These are phyloP conservation scores for Drosophila erecta DNA, from an alignment of 1,140 invertebrate genomes.

Conservation along the genomic window DNA sequence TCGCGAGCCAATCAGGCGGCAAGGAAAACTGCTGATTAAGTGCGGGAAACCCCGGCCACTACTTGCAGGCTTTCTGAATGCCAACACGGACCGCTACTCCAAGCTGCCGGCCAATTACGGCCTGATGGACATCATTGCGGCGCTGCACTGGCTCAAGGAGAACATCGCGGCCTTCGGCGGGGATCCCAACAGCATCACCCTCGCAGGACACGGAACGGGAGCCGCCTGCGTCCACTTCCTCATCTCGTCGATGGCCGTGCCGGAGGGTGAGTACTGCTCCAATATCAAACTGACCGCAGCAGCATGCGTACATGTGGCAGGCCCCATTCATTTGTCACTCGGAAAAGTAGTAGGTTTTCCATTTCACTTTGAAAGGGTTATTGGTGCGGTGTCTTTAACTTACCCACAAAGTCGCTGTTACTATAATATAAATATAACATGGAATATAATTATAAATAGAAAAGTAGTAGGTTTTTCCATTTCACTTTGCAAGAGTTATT, in stretches of 20 bases:
- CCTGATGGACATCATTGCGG: constrained; percentile 97
- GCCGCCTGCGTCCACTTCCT: constrained; percentile 97
- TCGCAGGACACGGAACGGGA: constrained; percentile 97
- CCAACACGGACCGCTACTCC: constrained; percentile 92
- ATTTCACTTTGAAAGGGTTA: neutral
- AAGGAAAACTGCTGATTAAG: constrained; percentile 58
- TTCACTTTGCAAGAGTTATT: too few relatives aligned
- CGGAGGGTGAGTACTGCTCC: constrained; percentile 90
- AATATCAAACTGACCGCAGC: neutral
- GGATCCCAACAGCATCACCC: constrained; percentile 95
- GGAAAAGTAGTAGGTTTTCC: neutral
- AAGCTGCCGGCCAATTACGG: constrained; percentile 96
- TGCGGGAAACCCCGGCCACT: constrained; percentile 34
- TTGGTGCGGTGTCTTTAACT: too few relatives aligned
- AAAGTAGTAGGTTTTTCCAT: too few relatives aligned
- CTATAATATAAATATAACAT: too few relatives aligned
- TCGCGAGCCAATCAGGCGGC: constrained; percentile 54
- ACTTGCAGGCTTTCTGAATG: constrained; percentile 92
- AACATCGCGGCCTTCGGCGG: constrained; percentile 97
- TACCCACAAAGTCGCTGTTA: too few relatives aligned
- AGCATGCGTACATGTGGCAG: neutral
- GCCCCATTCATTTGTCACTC: neutral
- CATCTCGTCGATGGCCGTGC: constrained; percentile 95
- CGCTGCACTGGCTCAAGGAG: constrained; percentile 96
- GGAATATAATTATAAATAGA: too few relatives aligned